Evolutionary conservation across 2,113 vertebrate species (phyloP), one percentile per base, ranked within the genome.

Genomic region (Rousettus leschenaultii): DNA sequence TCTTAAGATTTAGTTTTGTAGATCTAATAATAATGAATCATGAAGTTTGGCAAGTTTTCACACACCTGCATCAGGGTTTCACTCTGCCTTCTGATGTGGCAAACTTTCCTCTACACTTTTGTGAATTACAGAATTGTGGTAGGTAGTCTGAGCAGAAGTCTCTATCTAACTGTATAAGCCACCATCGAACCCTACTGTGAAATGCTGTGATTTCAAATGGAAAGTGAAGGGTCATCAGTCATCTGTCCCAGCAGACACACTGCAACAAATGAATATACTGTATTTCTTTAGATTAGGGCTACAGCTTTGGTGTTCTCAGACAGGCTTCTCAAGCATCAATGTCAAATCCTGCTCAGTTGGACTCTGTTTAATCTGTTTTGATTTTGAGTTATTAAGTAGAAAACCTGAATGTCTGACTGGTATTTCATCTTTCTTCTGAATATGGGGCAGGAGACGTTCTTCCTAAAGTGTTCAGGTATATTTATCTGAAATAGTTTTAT

Each of bases 311-410:
- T 66, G n/a, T 95, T 53, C 89, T 45, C 16, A 82, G 61, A 66
- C 35, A 33, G 4, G 26, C 10, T 61, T 57, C 87, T 73, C 40
- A 77, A 74, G 21, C 38, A 57, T 92, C 35, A 3, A 4, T 66
- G 45, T 86, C 95, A 77, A 30, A 61, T 66, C 26, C 59, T 63
- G 57, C 48, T 80, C 35, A 4, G 8, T 5, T 92, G 33, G 85
- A 63, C 19, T 89, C 51, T 18, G 0, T 33, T 82, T 84, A 33
- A 86, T 84, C 79, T 66, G 18, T 80, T 94, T 79, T 89, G 57
- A 86, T 95, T 89, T 92, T 89, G 75, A 92, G 74, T 84, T 79
- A 75, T 95, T 96, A 95, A 86, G 43, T 74, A 78, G 55, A 70
- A 91, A 92, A 84, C 14, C 55, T n/a, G 3, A 33, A 95, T 22